These are phyloP conservation scores for Globicephala melas DNA, from an alignment of 2,113 vertebrate genomes.

Conservation along the genomic window DNA sequence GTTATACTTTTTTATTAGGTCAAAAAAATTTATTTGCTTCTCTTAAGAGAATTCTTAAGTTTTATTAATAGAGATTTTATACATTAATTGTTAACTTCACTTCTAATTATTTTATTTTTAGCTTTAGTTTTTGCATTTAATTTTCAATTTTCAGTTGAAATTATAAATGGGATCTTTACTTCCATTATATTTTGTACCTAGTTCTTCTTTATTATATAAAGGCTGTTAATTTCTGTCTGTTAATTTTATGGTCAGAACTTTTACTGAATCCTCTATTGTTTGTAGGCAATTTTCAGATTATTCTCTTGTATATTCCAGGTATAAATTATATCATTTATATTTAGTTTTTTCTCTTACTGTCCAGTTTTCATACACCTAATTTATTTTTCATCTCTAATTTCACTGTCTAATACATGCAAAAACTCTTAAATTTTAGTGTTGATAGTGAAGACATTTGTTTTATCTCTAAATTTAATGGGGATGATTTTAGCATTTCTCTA, in stretches of 20 bases:
- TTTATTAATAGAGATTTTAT: neutral
- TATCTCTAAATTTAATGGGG: neutral
- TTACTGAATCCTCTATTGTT: neutral
- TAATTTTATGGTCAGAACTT: neutral
- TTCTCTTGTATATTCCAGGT: neutral
- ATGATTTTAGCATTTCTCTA: neutral
- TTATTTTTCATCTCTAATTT: neutral
- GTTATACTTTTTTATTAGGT: neutral
- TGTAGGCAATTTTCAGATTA: neutral
- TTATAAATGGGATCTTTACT: neutral
- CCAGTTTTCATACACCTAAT: neutral
- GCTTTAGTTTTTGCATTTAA: neutral
- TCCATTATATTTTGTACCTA: neutral
- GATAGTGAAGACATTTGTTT: neutral
- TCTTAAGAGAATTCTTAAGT: neutral
- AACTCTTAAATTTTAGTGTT: neutral
- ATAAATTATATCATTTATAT: neutral
- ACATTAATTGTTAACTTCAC: neutral
- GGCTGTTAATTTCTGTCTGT: neutral
- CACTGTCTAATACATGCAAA: neutral
- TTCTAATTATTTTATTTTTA: neutral
- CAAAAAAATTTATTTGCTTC: neutral
- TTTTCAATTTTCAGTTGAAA: neutral
- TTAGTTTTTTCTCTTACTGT: neutral
- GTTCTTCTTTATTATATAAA: neutral